These are phyloP conservation scores for Elephantulus edwardii DNA, from an alignment of 2,113 vertebrate species.

Conservation along the genomic window DNA sequence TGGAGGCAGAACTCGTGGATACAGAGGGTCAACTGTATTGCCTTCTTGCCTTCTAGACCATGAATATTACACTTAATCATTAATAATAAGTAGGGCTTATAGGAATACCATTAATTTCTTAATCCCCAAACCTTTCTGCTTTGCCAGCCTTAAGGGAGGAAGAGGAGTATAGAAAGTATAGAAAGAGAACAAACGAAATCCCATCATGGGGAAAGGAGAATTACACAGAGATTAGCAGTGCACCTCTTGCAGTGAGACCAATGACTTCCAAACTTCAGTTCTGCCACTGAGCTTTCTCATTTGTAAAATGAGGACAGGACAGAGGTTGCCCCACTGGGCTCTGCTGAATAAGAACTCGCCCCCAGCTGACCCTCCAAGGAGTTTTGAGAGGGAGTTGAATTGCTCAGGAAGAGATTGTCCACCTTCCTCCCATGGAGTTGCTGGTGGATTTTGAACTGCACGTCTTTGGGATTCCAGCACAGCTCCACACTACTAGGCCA, in stretches of 20 bases:
- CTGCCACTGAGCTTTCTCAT: slow-evolving; percentile 23
- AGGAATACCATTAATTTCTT: slow-evolving; percentile 40
- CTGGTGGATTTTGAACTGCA: too few species aligned
- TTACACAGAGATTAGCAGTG: neutral
- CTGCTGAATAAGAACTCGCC: too few species aligned
- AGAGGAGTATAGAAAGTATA: slow-evolving; percentile 27
- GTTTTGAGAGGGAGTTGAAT: too few species aligned
- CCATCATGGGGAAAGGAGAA: neutral
- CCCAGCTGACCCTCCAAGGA: too few species aligned
- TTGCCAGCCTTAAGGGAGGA: too few species aligned
- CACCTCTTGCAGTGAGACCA: neutral
- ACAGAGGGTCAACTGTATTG: neutral
- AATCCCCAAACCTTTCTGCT: slow-evolving; percentile 2
- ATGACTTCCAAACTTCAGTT: slow-evolving; percentile 8
- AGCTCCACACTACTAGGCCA: too few species aligned
- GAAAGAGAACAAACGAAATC: neutral
- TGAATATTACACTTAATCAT: neutral
- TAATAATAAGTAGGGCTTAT: neutral
- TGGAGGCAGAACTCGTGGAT: too few species aligned
- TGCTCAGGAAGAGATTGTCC: too few species aligned
- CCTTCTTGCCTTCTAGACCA: neutral
- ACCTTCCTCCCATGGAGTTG: too few species aligned
- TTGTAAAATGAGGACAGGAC: slow-evolving; percentile 44
- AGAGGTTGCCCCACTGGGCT: neutral
- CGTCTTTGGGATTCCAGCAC: too few species aligned